Evolutionary conservation across 1,140 invertebrate species (phyloP).

Genomic region (Ceratoteleas bidentatus): DNA sequence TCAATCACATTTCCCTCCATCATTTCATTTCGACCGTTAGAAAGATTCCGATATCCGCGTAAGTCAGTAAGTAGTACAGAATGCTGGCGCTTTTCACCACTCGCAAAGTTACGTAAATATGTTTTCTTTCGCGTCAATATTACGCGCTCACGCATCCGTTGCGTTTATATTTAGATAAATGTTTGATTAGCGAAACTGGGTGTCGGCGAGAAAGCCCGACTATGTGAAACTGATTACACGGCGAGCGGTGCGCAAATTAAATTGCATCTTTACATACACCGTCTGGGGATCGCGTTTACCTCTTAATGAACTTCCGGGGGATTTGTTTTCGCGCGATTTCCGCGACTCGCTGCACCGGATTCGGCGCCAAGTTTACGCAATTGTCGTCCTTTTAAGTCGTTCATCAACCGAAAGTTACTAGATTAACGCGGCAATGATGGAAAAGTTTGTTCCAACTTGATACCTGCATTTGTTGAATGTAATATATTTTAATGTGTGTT

Average conservation of each 20-base stretch:
- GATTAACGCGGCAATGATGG: too few relatives aligned
- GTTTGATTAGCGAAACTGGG: constrained; percentile 43
- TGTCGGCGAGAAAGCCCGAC: constrained; percentile 36
- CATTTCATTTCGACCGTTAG: too few relatives aligned
- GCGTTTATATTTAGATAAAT: constrained; percentile 51
- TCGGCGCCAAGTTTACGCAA: too few relatives aligned
- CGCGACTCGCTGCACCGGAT: neutral
- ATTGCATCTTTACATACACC: constrained; percentile 34
- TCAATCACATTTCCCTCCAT: too few relatives aligned
- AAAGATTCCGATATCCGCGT: too few relatives aligned
- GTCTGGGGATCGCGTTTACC: constrained; percentile 22
- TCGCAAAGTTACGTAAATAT: constrained; percentile 39
- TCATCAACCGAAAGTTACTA: too few relatives aligned
- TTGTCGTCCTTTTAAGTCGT: too few relatives aligned
- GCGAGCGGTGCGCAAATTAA: constrained; percentile 23
- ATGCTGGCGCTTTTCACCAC: neutral
- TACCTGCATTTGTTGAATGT: too few relatives aligned
- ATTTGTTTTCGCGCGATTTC: constrained; percentile 25
- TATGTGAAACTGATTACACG: constrained; percentile 36
- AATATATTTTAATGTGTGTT: too few relatives aligned
- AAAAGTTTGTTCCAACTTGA: too few relatives aligned
- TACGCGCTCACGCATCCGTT: constrained; percentile 25
- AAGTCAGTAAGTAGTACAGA: too few relatives aligned
- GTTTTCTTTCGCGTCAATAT: constrained; percentile 46
- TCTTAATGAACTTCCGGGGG: constrained; percentile 34